Evolutionary conservation across 2,113 vertebrate genomes (phyloP).

Genomic region (Tragelaphus imberbis): DNA sequence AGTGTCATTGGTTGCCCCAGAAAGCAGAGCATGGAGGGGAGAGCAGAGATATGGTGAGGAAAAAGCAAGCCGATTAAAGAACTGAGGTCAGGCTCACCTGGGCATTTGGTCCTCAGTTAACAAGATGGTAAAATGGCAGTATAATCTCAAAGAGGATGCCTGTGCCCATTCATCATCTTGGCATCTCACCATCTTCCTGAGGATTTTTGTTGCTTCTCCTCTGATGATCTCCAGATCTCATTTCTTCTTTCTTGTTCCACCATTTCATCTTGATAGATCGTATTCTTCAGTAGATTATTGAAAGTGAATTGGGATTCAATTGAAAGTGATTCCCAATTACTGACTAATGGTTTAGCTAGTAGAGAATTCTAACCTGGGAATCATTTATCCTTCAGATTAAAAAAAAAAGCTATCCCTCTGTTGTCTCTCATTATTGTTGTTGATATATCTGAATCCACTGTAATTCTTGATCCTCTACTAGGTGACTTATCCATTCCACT

Average conservation of each 20-base stretch:
- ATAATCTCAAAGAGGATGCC: neutral
- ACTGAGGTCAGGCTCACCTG: neutral
- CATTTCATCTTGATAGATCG: neutral
- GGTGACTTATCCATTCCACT: neutral
- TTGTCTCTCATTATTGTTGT: neutral
- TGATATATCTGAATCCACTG: neutral
- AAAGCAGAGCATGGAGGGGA: neutral
- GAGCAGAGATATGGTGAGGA: neutral
- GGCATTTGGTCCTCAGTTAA: neutral
- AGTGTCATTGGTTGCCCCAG: neutral
- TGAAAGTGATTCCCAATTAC: neutral
- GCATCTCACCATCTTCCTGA: neutral
- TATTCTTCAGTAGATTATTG: neutral
- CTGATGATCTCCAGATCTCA: neutral
- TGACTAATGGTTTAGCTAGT: constrained; percentile 10
- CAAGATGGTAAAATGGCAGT: neutral
- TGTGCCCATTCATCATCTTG: too few species aligned
- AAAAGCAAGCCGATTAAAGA: neutral
- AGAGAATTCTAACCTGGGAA: neutral
- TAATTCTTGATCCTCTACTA: neutral
- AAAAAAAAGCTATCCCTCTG: neutral
- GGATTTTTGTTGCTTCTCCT: neutral
- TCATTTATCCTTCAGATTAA: constrained; percentile 1
- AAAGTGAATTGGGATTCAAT: neutral
- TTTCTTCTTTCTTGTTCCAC: neutral